Base-by-base conservation (phyloP, 2,113 vertebrate genomes). In the Odobenus rosmarus region DNA sequence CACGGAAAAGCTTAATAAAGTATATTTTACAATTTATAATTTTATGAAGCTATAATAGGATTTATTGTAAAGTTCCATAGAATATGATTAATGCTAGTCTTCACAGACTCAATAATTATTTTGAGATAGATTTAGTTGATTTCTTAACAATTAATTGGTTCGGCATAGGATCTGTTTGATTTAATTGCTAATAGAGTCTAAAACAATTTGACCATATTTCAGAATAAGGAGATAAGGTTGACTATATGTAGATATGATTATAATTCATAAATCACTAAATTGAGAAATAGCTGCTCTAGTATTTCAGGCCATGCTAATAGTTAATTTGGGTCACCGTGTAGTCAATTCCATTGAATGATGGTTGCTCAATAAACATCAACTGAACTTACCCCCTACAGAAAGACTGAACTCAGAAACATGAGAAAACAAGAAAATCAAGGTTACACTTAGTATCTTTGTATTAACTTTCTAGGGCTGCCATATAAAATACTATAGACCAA, bases 121-220 rank as follows among this genome's bases (percentile, higher is more conserved):
- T 98, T 94, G 55, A 89, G 79, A 92, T 87, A 89, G 53, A 86
- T 89, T 97, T 96, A 92, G 83, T 96, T 97, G 95, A 95, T 91
- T 97, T 96, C 74, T 87, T 93, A 39, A 79, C 46, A 97, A 90
- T 74, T 95, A 95, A 96, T 96, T 96, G 87, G 87, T 67, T 95
- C 33, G 42, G 24, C 26, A 33, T 92, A 94, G 28, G 69, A 95
- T 93, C 87, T 96, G 80, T 86, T 96, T 94, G 84, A 94, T 67
- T 93, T 86, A 62, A 87, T 86, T 93, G 31, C 55, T 94, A 81
- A 74, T 59, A 79, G 15, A 97, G 33, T 55, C 36, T 96, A 59
- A 97, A 94, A 95, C 49, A 93, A 80, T 93, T 84, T 95, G 82
- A 62, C 23, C 6, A 3, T 88, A 72, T 95, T 82, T 96, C 39